These are phyloP conservation scores for Coelinius sp. DNA, from an alignment of 2,888 invertebrate species.

Conservation along the genomic window DNA sequence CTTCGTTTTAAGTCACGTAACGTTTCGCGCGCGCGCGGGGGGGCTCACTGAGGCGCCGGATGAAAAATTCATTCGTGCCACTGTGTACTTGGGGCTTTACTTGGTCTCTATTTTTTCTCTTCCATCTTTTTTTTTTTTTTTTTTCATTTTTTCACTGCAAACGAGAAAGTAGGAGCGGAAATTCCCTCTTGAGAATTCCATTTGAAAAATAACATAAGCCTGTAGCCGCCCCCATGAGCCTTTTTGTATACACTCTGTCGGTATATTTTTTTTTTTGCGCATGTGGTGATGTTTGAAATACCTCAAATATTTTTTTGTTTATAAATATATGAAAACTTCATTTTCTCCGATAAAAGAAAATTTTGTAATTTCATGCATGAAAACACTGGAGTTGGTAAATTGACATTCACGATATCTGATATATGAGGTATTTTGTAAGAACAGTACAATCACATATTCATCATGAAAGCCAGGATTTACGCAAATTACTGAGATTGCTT, in stretches of 20 bases:
- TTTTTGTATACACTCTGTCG: slow-evolving; percentile 1
- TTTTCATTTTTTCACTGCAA: not conserved
- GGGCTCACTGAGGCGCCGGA: slow-evolving; percentile 54
- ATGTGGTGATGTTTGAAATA: not conserved
- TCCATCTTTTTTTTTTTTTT: not conserved
- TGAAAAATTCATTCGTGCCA: slow-evolving; percentile 60
- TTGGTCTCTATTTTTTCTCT: slow-evolving; percentile 9
- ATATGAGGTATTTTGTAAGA: not conserved
- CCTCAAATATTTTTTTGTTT: not conserved
- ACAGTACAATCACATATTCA: slow-evolving; percentile 7
- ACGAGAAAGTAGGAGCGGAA: slow-evolving; percentile 23
- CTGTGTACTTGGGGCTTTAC: slow-evolving; percentile 32
- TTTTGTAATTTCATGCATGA: not conserved
- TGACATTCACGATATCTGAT: not conserved
- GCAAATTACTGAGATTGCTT: slow-evolving; percentile 30
- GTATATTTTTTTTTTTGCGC: not conserved
- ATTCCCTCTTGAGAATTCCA: slow-evolving; percentile 20
- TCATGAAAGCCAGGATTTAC: slow-evolving; percentile 11
- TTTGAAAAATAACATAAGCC: slow-evolving; percentile 28
- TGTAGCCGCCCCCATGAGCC: not conserved
- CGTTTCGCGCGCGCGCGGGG: slow-evolving; percentile 59
- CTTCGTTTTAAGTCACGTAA: slow-evolving; percentile 61
- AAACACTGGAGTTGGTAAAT: not conserved
- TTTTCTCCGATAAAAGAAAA: not conserved
- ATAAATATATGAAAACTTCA: not conserved